A percentile compares a stretch with the other conserved stretches of the same genome.
Conservation (phyloP, 2,888 invertebrate species). For the Drosophila rellima region DNA sequence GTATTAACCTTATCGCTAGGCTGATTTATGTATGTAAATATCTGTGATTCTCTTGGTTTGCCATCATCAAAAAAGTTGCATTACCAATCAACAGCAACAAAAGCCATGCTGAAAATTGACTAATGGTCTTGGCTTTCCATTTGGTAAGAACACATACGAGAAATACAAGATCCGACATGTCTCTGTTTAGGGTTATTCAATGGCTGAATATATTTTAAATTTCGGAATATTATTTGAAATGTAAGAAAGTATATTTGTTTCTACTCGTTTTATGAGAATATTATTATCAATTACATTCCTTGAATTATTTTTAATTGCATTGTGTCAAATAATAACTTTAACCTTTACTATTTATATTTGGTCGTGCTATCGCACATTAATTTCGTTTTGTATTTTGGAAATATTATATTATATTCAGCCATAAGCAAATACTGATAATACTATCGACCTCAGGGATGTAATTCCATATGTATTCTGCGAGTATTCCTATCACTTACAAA, state of each 20-base stretch:
- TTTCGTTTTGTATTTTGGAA: neutral
- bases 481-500: conserved; percentile 27
- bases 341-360: too few relatives aligned
- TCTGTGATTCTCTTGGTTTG: conserved; percentile 21
- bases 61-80: conserved; percentile 39
- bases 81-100: conserved; percentile 42
- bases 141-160: neutral
- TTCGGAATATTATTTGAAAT: neutral
- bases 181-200: neutral
- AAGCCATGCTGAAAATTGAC: conserved; percentile 35
- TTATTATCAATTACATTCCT: too few relatives aligned
- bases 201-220: neutral
- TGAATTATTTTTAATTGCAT: too few relatives aligned
- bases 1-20: conserved; percentile 71
- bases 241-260: neutral
- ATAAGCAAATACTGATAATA: conserved; percentile 8
- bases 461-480: neutral
- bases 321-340: too few relatives aligned
- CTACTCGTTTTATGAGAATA: neutral
- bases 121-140: conserved; percentile 44
- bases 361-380: neutral
- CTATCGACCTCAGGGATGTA: neutral
- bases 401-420: neutral
- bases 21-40: conserved; percentile 73
- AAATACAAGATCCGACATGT: neutral